A percentile compares a stretch with the other conserved stretches of the same genome.
Evolutionary conservation across 2,888 invertebrate genomes (phyloP).

Genomic region (Hirtodrosophila alboralis): DNA sequence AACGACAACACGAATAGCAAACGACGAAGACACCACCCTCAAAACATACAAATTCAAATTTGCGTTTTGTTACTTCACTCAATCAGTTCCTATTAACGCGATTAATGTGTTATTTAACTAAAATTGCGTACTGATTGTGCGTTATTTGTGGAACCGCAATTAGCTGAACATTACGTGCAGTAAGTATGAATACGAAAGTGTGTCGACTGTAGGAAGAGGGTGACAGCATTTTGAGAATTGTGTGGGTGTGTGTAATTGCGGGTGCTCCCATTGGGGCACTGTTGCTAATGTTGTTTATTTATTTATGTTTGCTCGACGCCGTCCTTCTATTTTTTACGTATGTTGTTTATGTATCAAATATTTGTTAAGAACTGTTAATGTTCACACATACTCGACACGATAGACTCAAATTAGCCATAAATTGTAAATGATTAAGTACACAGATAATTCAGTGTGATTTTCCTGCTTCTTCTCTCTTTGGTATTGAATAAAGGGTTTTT

Average conservation of each 20-base stretch:
- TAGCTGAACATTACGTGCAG: constrained; percentile 42
- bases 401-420: constrained; percentile 6
- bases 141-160: constrained; percentile 56
- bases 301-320: constrained; percentile 44
- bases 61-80: constrained; percentile 33
- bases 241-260: background rate
- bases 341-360: constrained; percentile 22
- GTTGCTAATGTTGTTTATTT: constrained; percentile 60
- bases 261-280: constrained; percentile 17
- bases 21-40: constrained; percentile 46
- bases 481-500: no score
- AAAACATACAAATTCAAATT: constrained; percentile 38
- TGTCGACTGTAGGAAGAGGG: background rate
- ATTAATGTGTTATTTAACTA: constrained; percentile 41
- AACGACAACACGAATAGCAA: constrained; percentile 33
- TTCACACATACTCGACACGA: constrained; percentile 37
- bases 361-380: constrained; percentile 43
- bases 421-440: constrained; percentile 1
- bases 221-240: no score
- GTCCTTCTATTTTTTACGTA: constrained; percentile 16
- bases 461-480: no score
- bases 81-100: constrained; percentile 68
- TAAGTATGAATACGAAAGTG: constrained; percentile 15
- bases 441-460: no score
- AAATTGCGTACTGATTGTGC: constrained; percentile 54